Conservation (phyloP, 2,888 invertebrate genomes). For the Dryocosmus kuriphilus region DNA sequence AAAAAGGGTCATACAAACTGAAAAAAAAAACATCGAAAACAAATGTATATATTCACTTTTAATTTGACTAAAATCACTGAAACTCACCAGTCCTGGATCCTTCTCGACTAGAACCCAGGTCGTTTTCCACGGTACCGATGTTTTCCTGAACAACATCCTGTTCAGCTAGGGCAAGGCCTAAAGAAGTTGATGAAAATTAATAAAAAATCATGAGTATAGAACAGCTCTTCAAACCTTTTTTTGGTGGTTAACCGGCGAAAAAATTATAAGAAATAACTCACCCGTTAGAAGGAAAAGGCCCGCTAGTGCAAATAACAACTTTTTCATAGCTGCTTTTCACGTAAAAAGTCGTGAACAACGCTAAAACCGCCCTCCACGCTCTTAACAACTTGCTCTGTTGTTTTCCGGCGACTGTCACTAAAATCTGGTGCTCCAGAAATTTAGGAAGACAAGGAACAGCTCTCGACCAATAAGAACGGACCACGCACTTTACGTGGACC, state of each 20-base stretch:
- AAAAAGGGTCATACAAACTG: no score
- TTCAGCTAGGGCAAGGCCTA: conserved; percentile 75
- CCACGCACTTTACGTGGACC: conserved; percentile 70
- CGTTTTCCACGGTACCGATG: conserved; percentile 84
- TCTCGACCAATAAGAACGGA: conserved; percentile 64
- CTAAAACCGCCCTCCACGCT: conserved; percentile 42
- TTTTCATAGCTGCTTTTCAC: conserved; percentile 63
- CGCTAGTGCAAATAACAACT: conserved; percentile 63
- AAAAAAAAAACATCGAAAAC: no score
- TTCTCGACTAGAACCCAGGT: conserved; percentile 91
- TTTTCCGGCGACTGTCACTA: conserved; percentile 67
- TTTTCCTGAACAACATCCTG: conserved; percentile 78
- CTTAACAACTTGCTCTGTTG: conserved; percentile 48
- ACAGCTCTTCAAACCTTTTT: neutral
- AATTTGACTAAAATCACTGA: conserved; percentile 47
- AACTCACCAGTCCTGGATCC: conserved; percentile 91
- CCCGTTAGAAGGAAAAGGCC: conserved; percentile 69
- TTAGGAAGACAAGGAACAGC: conserved; percentile 51
- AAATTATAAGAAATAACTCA: conserved; percentile 54
- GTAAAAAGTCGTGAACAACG: conserved; percentile 41
- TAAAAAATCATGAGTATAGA: conserved; percentile 37
- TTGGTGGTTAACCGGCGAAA: neutral
- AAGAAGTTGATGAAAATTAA: conserved; percentile 6
- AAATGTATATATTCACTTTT: no score
- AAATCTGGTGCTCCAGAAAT: conserved; percentile 42